A percentile compares a stretch with the other conserved stretches of the same genome.
Evolutionary conservation across 2,888 invertebrate species (phyloP).

Genomic region (Agonopterix heracliana): DNA sequence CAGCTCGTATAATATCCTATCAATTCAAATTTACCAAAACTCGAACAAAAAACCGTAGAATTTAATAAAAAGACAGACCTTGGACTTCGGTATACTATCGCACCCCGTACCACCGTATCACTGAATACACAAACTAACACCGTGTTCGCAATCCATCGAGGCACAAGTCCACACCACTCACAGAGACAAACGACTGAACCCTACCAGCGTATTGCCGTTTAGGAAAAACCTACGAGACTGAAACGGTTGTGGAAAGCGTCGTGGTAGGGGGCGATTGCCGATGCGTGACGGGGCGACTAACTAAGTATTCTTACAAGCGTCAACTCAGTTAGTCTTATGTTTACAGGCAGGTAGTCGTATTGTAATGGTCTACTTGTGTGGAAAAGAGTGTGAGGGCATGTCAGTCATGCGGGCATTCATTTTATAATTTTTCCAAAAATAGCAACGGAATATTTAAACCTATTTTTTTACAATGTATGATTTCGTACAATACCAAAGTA

Average conservation of each 20-base stretch:
- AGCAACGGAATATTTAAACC: no score
- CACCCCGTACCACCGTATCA: background rate
- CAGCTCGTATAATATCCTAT: background rate
- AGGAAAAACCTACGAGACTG: constrained; percentile 29
- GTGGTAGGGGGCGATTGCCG: constrained; percentile 55
- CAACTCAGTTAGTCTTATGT: no score
- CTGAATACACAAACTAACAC: no score
- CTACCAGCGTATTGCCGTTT: constrained; percentile 25
- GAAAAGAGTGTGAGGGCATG: no score
- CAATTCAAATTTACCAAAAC: no score
- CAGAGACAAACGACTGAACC: constrained; percentile 28
- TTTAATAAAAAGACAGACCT: constrained; percentile 30
- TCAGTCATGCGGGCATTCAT: no score
- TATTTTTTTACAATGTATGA: no score
- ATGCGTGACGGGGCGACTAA: constrained; percentile 47
- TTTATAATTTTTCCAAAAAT: no score
- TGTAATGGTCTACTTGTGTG: no score
- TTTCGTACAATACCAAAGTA: no score
- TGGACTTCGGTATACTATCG: constrained; percentile 41
- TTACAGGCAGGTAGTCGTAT: no score
- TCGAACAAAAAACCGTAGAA: no score
- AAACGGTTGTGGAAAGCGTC: constrained; percentile 27
- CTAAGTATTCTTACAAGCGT: background rate
- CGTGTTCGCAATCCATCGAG: constrained; percentile 43
- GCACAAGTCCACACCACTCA: constrained; percentile 29